Evolutionary conservation across 2,113 vertebrate species (phyloP).

Genomic region (Oxyruncus cristatus): DNA sequence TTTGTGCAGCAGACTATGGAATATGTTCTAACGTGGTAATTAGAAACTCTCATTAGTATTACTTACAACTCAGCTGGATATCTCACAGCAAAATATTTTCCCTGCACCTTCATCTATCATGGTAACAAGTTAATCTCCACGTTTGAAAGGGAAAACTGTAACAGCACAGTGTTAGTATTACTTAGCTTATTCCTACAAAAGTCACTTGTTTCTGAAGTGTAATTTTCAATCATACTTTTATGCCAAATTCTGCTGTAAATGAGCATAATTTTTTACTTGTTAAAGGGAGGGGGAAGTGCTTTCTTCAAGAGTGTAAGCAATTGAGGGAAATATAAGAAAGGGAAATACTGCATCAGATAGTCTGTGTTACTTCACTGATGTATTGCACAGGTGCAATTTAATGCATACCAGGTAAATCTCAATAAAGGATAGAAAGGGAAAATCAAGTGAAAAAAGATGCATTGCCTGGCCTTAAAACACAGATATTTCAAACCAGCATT

Average conservation of each 20-base stretch:
- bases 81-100: background rate
- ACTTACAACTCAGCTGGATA: background rate
- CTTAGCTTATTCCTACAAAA: background rate
- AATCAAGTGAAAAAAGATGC: background rate
- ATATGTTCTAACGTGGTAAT: background rate
- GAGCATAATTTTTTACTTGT: background rate
- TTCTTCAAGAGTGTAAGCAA: background rate
- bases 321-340: background rate
- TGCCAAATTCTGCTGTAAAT: background rate
- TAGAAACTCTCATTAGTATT: background rate
- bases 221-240: background rate
- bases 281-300: background rate
- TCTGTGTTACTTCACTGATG: background rate
- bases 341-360: background rate
- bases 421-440: background rate
- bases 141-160: background rate
- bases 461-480: background rate
- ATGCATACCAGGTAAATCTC: background rate
- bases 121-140: background rate
- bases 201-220: background rate
- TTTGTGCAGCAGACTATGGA: background rate
- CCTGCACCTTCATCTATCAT: background rate
- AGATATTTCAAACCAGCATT: background rate
- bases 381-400: background rate
- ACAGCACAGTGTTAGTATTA: background rate